Evolutionary conservation across 2,113 vertebrate genomes (phyloP).

Genomic region (Oophaga pumilio): DNA sequence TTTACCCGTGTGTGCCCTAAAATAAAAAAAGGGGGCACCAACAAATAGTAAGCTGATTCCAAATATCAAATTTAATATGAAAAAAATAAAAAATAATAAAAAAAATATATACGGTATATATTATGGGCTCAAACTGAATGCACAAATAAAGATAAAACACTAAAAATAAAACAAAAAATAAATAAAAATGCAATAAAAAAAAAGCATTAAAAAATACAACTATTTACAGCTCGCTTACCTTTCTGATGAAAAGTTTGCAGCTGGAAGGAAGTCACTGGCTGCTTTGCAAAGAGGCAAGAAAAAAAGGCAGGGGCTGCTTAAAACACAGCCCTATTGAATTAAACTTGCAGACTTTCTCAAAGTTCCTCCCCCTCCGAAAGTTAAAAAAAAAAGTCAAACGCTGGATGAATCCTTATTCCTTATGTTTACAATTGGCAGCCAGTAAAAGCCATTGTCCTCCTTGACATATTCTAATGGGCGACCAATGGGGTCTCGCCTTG

Average conservation of each 20-base stretch:
- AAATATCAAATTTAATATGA: background rate
- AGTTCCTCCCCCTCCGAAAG: slow-evolving; percentile 76
- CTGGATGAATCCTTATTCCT: slow-evolving; percentile 77
- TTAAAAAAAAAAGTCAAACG: slow-evolving; percentile 62
- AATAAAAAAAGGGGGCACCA: too few relatives aligned
- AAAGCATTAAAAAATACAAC: background rate
- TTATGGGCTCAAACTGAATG: background rate
- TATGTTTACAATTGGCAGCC: slow-evolving; percentile 77
- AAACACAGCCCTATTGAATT: slow-evolving; percentile 74
- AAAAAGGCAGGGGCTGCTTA: slow-evolving; percentile 61
- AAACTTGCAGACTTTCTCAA: slow-evolving; percentile 71
- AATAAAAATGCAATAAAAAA: background rate
- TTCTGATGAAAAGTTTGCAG: slow-evolving; percentile 64
- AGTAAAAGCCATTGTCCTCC: slow-evolving; percentile 80
- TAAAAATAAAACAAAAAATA: background rate
- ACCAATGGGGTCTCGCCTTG: slow-evolving; percentile 70
- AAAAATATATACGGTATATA: background rate
- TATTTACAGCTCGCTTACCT: slow-evolving; percentile 68
- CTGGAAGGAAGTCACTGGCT: slow-evolving; percentile 63
- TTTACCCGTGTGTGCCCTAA: too few relatives aligned
- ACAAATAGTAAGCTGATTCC: background rate
- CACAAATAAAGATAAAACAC: background rate
- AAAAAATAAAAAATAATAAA: background rate
- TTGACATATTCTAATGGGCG: slow-evolving; percentile 72
- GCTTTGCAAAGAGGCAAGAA: slow-evolving; percentile 64